phyloP scores from a whole-genome alignment of 1,140 invertebrate genomes.

The Phortica variegata region DNA sequence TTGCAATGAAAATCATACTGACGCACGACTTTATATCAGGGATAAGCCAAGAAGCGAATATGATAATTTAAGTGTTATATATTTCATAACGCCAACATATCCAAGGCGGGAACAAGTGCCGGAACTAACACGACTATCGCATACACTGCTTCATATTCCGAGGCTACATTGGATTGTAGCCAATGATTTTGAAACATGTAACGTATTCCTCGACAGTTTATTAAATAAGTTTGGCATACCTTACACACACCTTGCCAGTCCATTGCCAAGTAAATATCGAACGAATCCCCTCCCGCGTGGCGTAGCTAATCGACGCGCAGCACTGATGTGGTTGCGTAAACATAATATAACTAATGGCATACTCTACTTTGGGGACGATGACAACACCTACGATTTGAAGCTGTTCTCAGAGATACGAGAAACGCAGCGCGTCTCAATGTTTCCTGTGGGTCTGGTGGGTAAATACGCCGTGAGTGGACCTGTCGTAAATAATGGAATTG shows the following conservation, averaged over 20 bases:
- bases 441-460: conserved; percentile 78
- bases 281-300: conserved; percentile 77
- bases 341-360: conserved; percentile 75
- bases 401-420: conserved; percentile 77
- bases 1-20: conserved; percentile 42
- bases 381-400: conserved; percentile 84
- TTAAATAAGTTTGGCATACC: conserved; percentile 63
- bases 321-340: conserved; percentile 77
- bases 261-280: conserved; percentile 77
- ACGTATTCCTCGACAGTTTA: conserved; percentile 59
- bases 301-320: conserved; percentile 88
- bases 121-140: conserved; percentile 82
- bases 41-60: conserved; percentile 35
- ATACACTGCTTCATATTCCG: conserved; percentile 84
- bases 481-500: conserved; percentile 63
- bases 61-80: conserved; percentile 58
- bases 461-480: conserved; percentile 67
- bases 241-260: conserved; percentile 71
- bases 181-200: conserved; percentile 69
- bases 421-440: conserved; percentile 78
- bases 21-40: conserved; percentile 40
- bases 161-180: conserved; percentile 89
- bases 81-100: conserved; percentile 75
- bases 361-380: conserved; percentile 96
- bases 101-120: conserved; percentile 83